Evolutionary conservation across 2,113 vertebrate genomes (phyloP).

Genomic region (Nansenia antarctica): DNA sequence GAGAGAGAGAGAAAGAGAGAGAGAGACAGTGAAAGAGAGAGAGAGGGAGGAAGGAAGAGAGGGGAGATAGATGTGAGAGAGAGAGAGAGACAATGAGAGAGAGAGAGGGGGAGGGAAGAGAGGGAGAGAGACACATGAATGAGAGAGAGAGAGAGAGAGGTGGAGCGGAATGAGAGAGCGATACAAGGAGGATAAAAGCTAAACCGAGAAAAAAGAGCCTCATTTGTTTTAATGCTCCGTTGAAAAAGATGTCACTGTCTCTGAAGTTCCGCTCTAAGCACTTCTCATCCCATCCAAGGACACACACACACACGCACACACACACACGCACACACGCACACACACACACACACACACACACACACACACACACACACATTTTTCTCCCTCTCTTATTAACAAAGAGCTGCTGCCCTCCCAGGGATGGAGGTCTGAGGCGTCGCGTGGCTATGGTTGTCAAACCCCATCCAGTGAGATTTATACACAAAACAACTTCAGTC

Average conservation of each 20-base stretch:
- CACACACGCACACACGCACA: constrained; percentile 31
- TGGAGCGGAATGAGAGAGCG: constrained; percentile 15
- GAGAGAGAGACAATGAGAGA: not conserved
- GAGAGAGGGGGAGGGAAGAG: not conserved
- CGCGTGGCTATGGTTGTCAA: constrained; percentile 50
- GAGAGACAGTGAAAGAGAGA: too few relatives aligned
- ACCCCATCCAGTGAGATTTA: constrained; percentile 47
- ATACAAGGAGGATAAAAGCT: too few relatives aligned
- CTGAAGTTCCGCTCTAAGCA: constrained; percentile 21
- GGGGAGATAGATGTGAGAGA: too few relatives aligned
- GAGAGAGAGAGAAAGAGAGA: too few relatives aligned
- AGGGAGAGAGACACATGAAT: not conserved
- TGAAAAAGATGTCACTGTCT: constrained; percentile 40
- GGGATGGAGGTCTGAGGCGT: constrained; percentile 33
- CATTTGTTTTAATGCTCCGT: constrained; percentile 21
- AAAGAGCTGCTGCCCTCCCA: constrained; percentile 19
- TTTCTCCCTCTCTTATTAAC: constrained; percentile 17
- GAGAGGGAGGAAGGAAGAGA: too few relatives aligned
- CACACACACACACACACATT: constrained; percentile 28
- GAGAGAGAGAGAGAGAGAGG: constrained; percentile 18
- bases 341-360: constrained; percentile 43
- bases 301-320: constrained; percentile 39
- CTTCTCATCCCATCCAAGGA: constrained; percentile 18
- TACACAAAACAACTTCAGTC: constrained; percentile 37
- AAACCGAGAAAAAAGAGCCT: constrained; percentile 19